phyloP scores from a whole-genome alignment of 2,888 invertebrate genomes.

The Eilema caniola region DNA sequence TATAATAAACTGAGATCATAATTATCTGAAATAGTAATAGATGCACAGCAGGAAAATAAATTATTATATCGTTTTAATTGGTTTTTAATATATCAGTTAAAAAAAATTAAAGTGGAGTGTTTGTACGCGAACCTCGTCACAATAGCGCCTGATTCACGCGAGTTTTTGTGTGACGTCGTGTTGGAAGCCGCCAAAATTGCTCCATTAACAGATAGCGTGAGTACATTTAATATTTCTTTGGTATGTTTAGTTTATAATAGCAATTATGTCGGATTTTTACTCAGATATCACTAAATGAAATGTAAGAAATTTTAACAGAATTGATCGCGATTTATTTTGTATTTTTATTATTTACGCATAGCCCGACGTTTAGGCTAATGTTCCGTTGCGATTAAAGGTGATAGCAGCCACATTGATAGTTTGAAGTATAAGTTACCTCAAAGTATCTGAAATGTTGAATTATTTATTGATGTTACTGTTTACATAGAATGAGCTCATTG shows the following conservation, averaged over 20 bases:
- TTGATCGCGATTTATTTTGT: too few relatives aligned
- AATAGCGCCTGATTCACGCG: constrained; percentile 66
- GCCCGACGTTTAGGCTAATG: too few relatives aligned
- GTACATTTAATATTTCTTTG: constrained; percentile 42
- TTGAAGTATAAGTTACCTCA: too few relatives aligned
- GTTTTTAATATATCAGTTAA: constrained; percentile 21
- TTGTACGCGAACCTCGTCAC: constrained; percentile 66
- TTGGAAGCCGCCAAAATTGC: constrained; percentile 77
- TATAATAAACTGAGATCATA: background rate
- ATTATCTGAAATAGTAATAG: background rate
- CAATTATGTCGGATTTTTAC: background rate
- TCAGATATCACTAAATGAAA: too few relatives aligned
- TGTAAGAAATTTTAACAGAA: too few relatives aligned
- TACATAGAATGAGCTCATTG: too few relatives aligned
- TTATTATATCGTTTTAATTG: constrained; percentile 11
- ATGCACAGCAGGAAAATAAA: constrained; percentile 8
- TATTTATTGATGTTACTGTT: too few relatives aligned
- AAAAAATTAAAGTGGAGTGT: constrained; percentile 70
- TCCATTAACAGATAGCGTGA: constrained; percentile 78
- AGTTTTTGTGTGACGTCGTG: constrained; percentile 73
- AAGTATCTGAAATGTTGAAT: too few relatives aligned
- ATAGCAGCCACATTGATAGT: too few relatives aligned
- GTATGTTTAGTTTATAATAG: background rate
- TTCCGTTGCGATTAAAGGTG: too few relatives aligned
- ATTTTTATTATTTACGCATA: too few relatives aligned